Percentiles rank a stretch among this genome's conserved stretches.
These are phyloP conservation scores for Globodera rostochiensis DNA, from an alignment of 1,140 invertebrate species.

Conservation along the genomic window DNA sequence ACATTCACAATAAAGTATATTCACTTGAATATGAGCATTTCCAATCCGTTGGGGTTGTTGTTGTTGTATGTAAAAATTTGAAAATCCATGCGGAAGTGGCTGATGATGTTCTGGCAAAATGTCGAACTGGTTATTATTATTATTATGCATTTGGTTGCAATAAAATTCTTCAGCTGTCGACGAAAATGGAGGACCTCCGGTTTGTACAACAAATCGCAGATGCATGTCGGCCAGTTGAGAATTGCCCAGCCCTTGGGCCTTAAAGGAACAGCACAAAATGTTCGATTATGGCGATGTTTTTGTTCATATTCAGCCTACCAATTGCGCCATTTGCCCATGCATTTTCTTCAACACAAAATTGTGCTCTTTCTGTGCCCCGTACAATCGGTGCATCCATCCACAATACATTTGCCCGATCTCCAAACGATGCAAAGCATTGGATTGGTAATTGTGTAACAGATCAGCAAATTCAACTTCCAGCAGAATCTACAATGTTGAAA, in stretches of 20 bases:
- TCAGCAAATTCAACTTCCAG: slow-evolving; percentile 32
- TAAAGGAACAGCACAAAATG: slow-evolving; percentile 1
- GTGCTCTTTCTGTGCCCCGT: slow-evolving; percentile 23
- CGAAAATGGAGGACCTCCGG: neutral
- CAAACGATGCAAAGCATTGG: slow-evolving; percentile 5
- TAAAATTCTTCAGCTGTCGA: neutral
- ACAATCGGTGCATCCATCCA: slow-evolving; percentile 25
- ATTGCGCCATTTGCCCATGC: slow-evolving; percentile 30
- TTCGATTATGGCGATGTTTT: neutral
- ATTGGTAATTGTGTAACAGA: slow-evolving; percentile 16
- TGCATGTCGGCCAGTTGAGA: slow-evolving; percentile 13
- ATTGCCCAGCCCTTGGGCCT: slow-evolving; percentile 27
- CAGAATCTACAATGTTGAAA: slow-evolving; percentile 8
- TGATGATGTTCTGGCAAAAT: slow-evolving; percentile 11
- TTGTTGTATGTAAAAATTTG: neutral
- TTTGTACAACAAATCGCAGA: slow-evolving; percentile 1
- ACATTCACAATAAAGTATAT: no score
- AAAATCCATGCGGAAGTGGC: neutral
- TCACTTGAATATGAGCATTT: neutral
- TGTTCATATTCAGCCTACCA: neutral
- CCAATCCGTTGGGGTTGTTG: slow-evolving; percentile 1
- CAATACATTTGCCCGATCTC: slow-evolving; percentile 24
- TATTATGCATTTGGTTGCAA: neutral
- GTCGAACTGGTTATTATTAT: neutral
- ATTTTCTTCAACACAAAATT: slow-evolving; percentile 27